phyloP scores from a whole-genome alignment of 2,888 invertebrate species.

The Caenorhabditis drosophilae region DNA sequence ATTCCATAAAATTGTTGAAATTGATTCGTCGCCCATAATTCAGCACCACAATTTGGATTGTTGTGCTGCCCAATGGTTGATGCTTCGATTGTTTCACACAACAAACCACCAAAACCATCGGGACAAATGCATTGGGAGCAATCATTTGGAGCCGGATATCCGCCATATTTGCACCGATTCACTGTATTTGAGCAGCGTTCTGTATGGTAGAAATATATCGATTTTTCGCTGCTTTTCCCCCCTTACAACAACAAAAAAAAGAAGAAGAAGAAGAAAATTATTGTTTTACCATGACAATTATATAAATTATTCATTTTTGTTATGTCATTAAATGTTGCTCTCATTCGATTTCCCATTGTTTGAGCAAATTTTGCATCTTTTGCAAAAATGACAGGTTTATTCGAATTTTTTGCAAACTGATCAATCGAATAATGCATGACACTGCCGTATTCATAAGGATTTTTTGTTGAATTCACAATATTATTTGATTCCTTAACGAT shows the following conservation, averaged over 20 bases:
- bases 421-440: constrained; percentile 52
- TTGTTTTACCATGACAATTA: constrained; percentile 36
- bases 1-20: constrained; percentile 28
- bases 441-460: constrained; percentile 50
- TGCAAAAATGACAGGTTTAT: constrained; percentile 40
- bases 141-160: constrained; percentile 53
- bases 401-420: constrained; percentile 35
- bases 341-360: constrained; percentile 49
- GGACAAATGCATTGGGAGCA: constrained; percentile 59
- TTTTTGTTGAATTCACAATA: background rate
- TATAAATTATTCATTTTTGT: constrained; percentile 43
- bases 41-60: constrained; percentile 27
- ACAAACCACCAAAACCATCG: constrained; percentile 53
- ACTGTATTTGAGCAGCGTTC: constrained; percentile 31
- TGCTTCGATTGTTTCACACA: constrained; percentile 48
- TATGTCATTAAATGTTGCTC: constrained; percentile 47
- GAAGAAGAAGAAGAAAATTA: background rate
- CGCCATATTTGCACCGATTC: constrained; percentile 41
- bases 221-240: too few species aligned
- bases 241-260: too few species aligned
- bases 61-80: constrained; percentile 40
- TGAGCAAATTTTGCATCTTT: constrained; percentile 28
- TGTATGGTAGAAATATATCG: constrained; percentile 7
- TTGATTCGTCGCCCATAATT: constrained; percentile 19
- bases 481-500: constrained; percentile 19